These are phyloP conservation scores for Oryzias curvinotus DNA, from an alignment of 2,113 vertebrate species.

Conservation along the genomic window DNA sequence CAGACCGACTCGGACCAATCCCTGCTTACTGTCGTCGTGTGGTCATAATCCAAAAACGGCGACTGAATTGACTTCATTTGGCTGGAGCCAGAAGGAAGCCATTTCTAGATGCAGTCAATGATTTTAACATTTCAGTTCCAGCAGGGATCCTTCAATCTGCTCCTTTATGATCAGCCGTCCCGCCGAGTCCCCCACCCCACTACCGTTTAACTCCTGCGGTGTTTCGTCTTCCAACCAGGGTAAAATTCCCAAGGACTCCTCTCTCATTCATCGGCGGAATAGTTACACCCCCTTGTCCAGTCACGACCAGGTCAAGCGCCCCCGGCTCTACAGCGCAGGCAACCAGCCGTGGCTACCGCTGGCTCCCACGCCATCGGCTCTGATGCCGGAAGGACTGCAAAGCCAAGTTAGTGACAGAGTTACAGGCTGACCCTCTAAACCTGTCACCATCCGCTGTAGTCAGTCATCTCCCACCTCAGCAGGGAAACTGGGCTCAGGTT, in stretches of 20 bases:
- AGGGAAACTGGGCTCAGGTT: constrained; percentile 44
- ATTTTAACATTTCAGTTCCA: background rate
- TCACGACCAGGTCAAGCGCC: constrained; percentile 87
- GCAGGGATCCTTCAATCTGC: background rate
- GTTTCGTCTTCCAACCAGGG: constrained; percentile 82
- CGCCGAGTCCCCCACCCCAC: background rate
- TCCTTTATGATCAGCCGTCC: constrained; percentile 6
- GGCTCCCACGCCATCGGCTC: constrained; percentile 76
- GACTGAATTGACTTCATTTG: too few relatives aligned
- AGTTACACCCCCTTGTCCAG: constrained; percentile 95
- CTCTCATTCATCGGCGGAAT: constrained; percentile 88
- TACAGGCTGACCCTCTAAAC: constrained; percentile 53
- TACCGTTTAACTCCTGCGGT: constrained; percentile 60
- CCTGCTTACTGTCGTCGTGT: too few relatives aligned
- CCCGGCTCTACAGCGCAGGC: constrained; percentile 91
- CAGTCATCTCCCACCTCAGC: constrained; percentile 39
- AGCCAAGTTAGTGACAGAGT: constrained; percentile 83
- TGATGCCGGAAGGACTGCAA: constrained; percentile 83
- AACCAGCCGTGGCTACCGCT: constrained; percentile 86
- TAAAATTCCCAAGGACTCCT: constrained; percentile 75
- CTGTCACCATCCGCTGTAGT: constrained; percentile 35
- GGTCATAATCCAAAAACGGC: too few relatives aligned
- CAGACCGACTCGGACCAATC: too few relatives aligned
- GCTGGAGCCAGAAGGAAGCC: too few relatives aligned
- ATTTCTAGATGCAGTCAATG: too few relatives aligned